Percentiles rank a stretch among this genome's conserved stretches.
Conservation (phyloP, 37 sponge, comb jelly and placozoan genomes). For the Ephydatia muelleri region DNA sequence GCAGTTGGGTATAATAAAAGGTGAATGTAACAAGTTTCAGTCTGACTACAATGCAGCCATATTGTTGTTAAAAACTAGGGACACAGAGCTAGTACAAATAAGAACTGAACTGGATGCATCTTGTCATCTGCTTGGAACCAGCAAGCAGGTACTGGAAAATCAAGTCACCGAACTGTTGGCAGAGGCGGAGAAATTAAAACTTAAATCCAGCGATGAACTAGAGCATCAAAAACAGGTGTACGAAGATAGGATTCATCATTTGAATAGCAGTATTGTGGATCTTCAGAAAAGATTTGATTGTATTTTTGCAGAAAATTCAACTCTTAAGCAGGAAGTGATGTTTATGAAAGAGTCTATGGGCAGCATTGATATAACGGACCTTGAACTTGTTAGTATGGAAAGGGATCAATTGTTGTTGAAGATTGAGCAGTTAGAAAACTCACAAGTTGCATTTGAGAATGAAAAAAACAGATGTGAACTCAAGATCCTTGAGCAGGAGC, state of each 20-base stretch:
- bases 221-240: not conserved
- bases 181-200: conserved; percentile 31
- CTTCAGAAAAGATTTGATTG: not conserved
- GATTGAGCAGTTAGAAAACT: not conserved
- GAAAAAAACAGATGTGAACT: not conserved
- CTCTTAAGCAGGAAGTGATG: not conserved
- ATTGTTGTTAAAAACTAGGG: not conserved
- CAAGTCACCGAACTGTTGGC: conserved; percentile 18
- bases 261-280: conserved; percentile 12
- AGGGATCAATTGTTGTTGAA: not conserved
- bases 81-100: not conserved
- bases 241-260: not conserved
- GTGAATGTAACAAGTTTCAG: not conserved
- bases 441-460: not conserved
- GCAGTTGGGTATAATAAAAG: not conserved
- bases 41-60: not conserved
- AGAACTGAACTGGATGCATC: not conserved
- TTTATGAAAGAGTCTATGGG: not conserved
- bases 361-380: not conserved
- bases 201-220: not conserved
- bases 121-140: not conserved
- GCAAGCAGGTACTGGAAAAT: not conserved
- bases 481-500: not conserved
- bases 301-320: not conserved
- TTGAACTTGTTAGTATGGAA: not conserved